A percentile compares a stretch with the other conserved stretches of the same genome.
Evolutionary conservation across 2,888 invertebrate genomes (phyloP).

Genomic region (Adela reaumurella): DNA sequence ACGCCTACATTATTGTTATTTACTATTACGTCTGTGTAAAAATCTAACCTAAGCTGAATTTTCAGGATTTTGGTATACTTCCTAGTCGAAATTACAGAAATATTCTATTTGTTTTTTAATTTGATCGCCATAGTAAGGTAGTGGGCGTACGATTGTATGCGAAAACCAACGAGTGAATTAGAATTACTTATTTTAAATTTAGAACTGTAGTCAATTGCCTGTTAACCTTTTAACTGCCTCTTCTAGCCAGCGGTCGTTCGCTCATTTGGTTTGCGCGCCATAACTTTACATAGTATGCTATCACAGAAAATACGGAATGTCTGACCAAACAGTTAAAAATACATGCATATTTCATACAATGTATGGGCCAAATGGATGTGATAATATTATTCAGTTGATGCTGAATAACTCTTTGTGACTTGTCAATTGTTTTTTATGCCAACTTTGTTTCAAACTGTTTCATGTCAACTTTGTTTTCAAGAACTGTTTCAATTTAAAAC

Average conservation of each 20-base stretch:
- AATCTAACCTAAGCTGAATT: no score
- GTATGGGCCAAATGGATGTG: neutral
- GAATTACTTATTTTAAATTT: neutral
- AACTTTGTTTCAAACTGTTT: no score
- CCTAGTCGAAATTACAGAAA: no score
- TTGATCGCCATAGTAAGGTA: neutral
- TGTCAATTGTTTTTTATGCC: no score
- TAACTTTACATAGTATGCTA: neutral
- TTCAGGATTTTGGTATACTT: no score
- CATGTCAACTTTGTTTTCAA: no score
- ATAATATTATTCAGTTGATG: neutral
- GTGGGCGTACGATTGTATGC: neutral
- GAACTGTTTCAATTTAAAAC: no score
- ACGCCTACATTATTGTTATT: neutral
- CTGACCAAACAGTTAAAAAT: neutral
- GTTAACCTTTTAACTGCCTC: constrained; percentile 54
- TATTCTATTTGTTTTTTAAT: neutral
- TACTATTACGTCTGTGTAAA: neutral
- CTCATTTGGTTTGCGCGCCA: neutral
- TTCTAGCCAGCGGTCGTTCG: neutral
- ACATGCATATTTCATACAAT: neutral
- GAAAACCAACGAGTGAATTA: neutral
- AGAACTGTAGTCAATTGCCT: constrained; percentile 56
- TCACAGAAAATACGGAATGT: neutral
- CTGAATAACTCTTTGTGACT: no score